Evolutionary conservation across 1,140 invertebrate species (phyloP).

Genomic region (Ceratosolen solmsi): DNA sequence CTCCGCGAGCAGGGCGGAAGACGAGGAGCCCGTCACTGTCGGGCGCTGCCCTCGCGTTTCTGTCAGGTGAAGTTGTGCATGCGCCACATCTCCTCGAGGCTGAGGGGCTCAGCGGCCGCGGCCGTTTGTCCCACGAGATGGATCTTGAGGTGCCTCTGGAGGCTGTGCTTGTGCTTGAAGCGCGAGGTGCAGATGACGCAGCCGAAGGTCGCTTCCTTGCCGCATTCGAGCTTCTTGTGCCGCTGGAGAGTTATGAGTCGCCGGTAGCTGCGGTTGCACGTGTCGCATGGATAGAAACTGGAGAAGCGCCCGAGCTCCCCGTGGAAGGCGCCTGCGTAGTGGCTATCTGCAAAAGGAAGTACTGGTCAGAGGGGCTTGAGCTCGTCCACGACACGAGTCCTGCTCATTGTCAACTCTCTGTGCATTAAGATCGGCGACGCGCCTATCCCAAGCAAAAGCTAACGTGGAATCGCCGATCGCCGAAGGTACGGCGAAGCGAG

Average conservation of each 20-base stretch:
- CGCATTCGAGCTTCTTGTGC: conserved; percentile 69
- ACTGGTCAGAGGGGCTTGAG: not conserved
- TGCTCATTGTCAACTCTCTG: no score
- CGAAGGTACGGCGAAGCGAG: no score
- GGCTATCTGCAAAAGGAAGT: conserved; percentile 40
- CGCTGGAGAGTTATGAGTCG: conserved; percentile 67
- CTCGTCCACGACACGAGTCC: no score
- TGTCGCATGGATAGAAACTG: conserved; percentile 58
- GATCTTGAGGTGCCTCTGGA: conserved; percentile 67
- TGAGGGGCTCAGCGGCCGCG: not conserved
- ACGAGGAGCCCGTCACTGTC: no score
- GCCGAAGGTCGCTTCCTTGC: conserved; percentile 68
- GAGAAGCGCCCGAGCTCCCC: not conserved
- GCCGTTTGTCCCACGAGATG: conserved; percentile 45
- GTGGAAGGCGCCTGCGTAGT: not conserved
- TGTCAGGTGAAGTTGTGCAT: conserved; percentile 37
- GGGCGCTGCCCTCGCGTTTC: not conserved
- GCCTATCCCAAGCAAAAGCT: no score
- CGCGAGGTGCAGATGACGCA: conserved; percentile 65
- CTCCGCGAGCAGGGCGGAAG: not conserved
- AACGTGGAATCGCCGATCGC: no score
- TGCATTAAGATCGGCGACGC: no score
- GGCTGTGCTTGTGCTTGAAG: conserved; percentile 71
- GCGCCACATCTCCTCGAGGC: conserved; percentile 35
- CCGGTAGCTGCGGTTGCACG: conserved; percentile 65